Evolutionary conservation across 1,140 invertebrate genomes (phyloP), one percentile per base, ranked within the genome.

Genomic region (Calycopis cecrops): DNA sequence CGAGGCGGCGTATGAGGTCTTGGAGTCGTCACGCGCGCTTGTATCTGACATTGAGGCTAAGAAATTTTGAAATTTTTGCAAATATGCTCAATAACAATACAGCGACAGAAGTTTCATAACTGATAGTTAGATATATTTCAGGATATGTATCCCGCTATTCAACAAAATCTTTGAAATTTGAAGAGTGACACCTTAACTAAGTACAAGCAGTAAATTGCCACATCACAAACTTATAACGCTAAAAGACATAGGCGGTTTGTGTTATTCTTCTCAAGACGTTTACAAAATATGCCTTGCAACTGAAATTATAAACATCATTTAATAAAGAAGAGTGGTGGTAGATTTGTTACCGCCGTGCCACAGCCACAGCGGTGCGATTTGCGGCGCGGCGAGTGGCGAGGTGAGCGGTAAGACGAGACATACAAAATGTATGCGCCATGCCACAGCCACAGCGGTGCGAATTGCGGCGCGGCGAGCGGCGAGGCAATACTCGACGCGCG

Each of bases 191-290:
- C 35, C 9, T 56, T 65, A 12, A 33, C 35, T 10, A 51, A n/a
- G n/a, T n/a, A n/a, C 53, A 35, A 18, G 14, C 12, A 6, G 42
- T n/a, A 62, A 55, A 51, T 18, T 62, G n/a, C 53, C 42, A 37
- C 48, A 50, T 52, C 59, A 65, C 18, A 62, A 56, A 55, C 47
- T 65, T n/a, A 55, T 65, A 18, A 59, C 34, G 7, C 12, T 65
- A 4, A 56, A 54, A 57, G 57, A 62, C 34, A 62, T 62, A 54
- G 56, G 57, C 28, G 57, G 59, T 37, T 34, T 62, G 10, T 62
- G 54, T 11, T 62, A 57, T 17, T 47, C 60, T 38, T 35, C 47
- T 12, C 18, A 65, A 54, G 47, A 54, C 18, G 50, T 62, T 0
- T 65, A 48, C 47, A 11, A 16, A 47, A 38, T 61, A 18, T 65